Evolutionary conservation across 2,797 vertebrate species (phyloP), one percentile per base, ranked within the genome.

Genomic region (Acipenser oxyrinchus): DNA sequence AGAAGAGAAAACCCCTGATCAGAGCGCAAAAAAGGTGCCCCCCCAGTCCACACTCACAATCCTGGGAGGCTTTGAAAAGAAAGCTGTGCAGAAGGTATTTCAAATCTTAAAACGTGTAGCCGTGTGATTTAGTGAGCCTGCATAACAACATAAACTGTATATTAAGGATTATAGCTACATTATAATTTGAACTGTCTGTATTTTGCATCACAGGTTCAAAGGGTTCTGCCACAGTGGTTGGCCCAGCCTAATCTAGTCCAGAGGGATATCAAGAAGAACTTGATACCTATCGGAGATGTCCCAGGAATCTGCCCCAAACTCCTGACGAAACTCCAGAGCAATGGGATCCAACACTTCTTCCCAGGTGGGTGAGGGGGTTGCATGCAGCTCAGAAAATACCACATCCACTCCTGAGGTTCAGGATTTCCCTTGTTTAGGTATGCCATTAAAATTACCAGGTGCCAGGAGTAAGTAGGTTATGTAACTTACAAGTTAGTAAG

Each of bases 141-240:
- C 4, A 37, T 37, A 37, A 37, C 23, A 3, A 4, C 23, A 37
- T 37, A 4, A 37, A 37, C 23, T 3, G 23, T 37, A 37, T 37
- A 37, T 37, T 37, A 37, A 37, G 23, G 23, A 37, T 37, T 37
- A 37, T 37, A 37, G 23, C 23, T 37, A 37, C 23, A 37, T 37
- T 37, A 37, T 37, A 37, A 37, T 37, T 37, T 2, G 3, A 37
- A 4, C 2, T 37, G 23, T 37, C 23, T 37, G 23, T 37, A 37
- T 7, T 3, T 64, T 1, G 69, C 49, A 53, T 49, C 6, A 2
- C 70, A 98, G 95, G 93, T 94, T 0, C 85, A 88, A 66, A 86
- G 92, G 70, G 91, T 96, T 62, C 74, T 98, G 51, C 96, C 96
- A 0, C 82, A 86, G 7, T 99, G 96, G 95, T 81, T 99, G 5